Evolutionary conservation across 2,888 invertebrate genomes (phyloP).

Genomic region (Acanthopleura granulata): DNA sequence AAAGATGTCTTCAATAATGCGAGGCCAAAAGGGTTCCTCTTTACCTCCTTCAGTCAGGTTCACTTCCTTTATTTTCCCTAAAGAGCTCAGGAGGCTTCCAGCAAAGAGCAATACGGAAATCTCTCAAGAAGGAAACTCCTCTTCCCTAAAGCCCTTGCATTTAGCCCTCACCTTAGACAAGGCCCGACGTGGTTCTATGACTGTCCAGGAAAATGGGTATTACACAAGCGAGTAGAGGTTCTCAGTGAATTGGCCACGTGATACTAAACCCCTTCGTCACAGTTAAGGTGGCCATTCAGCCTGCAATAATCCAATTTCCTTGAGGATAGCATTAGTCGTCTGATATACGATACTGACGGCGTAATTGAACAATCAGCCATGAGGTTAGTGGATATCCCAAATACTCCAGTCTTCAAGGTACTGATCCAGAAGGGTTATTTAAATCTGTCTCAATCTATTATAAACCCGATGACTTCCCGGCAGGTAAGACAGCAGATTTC

Average conservation of each 20-base stretch:
- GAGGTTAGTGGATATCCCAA: conserved; percentile 14
- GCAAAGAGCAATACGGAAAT: not conserved
- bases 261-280: not conserved
- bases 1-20: not conserved
- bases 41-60: not conserved
- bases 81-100: not conserved
- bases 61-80: conserved; percentile 5
- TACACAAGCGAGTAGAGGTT: too few species aligned
- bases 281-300: conserved; percentile 10
- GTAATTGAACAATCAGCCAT: conserved; percentile 16
- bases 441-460: conserved; percentile 7
- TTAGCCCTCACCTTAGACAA: not conserved
- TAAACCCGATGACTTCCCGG: not conserved
- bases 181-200: not conserved
- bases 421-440: not conserved
- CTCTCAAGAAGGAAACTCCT: not conserved
- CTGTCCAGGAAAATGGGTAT: too few species aligned
- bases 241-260: not conserved
- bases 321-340: conserved; percentile 3
- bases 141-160: not conserved
- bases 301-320: conserved; percentile 18
- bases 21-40: not conserved
- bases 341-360: not conserved
- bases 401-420: not conserved
- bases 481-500: not conserved